Evolutionary conservation across 2,797 vertebrate species (phyloP), one percentile per base, ranked within the genome.

Genomic region (Acomys russatus): DNA sequence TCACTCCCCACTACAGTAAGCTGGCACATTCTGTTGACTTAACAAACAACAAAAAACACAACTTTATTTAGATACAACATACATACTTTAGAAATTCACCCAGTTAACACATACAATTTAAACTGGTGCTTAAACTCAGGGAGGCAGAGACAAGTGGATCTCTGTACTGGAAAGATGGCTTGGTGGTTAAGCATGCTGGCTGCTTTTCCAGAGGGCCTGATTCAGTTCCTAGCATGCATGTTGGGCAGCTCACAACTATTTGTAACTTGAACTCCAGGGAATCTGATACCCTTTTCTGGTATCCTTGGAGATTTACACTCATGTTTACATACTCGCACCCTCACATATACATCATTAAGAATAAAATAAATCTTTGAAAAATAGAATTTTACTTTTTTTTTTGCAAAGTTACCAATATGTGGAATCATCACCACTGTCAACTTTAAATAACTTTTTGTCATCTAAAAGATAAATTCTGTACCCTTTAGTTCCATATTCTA

Each of bases 361-460:
- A 84, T 49, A 66, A 84, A 84, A 66, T 33, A 66, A 49, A 49
- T 22, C 15, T 33, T 85, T 68, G 33, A 33, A 51, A 84, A 68
- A 33, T 33, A 84, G 25, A 49, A 66, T 66, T 84, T 20, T 25
- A 49, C 66, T 9, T 63, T 49, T 63, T 23, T 84, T 88, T 79
- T 44, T 49, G n/a, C 66, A 64, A 7, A 77, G 30, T 54, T 64
- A 59, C 17, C 51, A 54, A 49, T 61, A 22, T 30, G 20, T 77
- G 25, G 0, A 28, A 56, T 12, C 30, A 66, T 68, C 59, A 44
- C 44, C 38, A 64, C 14, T 76, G 61, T 59, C 25, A 80, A 73
- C 44, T 92, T 92, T 14, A 83, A 95, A 83, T 15, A 56, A 44
- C 44, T 61, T 90, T 86, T 82, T 17, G 23, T 63, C 51, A 94